Evolutionary conservation across 2,797 vertebrate species (phyloP), one percentile per base, ranked within the genome.

Genomic region (Australoheros facetus): DNA sequence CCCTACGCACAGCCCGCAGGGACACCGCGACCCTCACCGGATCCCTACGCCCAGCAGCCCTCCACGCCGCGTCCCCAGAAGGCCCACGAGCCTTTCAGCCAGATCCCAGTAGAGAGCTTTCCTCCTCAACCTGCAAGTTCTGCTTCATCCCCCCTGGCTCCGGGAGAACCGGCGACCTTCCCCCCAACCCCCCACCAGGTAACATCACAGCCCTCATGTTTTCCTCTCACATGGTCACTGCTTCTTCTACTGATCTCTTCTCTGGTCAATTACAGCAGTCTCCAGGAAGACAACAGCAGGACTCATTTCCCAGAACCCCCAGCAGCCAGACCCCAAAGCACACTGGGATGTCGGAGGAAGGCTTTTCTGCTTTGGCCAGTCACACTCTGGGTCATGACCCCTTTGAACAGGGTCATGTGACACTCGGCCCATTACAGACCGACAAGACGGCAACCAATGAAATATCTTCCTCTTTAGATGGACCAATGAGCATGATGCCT

Each of bases 331-430:
- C 94, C n/a, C 94, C 95, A 11, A 95, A 97, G 90, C 94, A 96
- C 42, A 55, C 95, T 34, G 96, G 94, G 60, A 88, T 90, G 26
- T 78, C 90, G 7, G 95, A 95, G 8, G 95, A 95, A n/a, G 59
- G 78, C 28, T 91, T 94, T 56, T 57, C 89, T 48, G 16, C 39
- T 9, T 51, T 82, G 48, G 51, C 82, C 3, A 73, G 76, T 79
- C 91, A 92, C 45, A 87, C 95, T 56, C 88, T 92, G 1, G 79
- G 92, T 7, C 96, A 93, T 19, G 97, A 98, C 66, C 93, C 94
- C 0, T 97, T 96, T 6, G 97, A 97, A 71, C 96, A 97, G 2
- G 93, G 95, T 78, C 96, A 96, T 7, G 55, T 96, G 93, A 96
- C 95, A 8, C 92, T 95, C 13, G 94, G 95, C 73, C 89, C 95